Evolutionary conservation across 2,888 invertebrate species (phyloP).

Genomic region (Rhogogaster chlorosoma): DNA sequence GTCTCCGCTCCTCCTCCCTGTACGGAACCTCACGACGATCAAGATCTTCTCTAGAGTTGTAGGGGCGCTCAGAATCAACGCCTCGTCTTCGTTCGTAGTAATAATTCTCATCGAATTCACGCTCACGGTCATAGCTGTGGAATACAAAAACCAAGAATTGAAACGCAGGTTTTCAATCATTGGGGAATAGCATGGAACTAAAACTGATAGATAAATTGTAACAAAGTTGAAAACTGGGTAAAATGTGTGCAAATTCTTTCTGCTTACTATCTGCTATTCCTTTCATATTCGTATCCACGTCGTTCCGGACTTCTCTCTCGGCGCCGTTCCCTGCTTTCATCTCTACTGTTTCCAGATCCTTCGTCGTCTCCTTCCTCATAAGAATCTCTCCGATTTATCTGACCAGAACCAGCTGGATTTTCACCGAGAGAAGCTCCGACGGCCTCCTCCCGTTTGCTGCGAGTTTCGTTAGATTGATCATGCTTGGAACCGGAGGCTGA

Average conservation of each 20-base stretch:
- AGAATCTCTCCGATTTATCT: conserved; percentile 71
- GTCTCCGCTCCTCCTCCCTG: conserved; percentile 72
- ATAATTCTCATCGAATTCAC: conserved; percentile 75
- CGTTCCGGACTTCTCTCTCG: conserved; percentile 72
- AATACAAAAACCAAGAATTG: conserved; percentile 39
- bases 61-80: conserved; percentile 70
- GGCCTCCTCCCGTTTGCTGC: conserved; percentile 74
- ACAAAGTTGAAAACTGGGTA: background rate
- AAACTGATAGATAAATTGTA: conserved; percentile 5
- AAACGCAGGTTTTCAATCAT: conserved; percentile 26
- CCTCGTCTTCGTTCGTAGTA: conserved; percentile 73
- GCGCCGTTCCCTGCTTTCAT: conserved; percentile 72
- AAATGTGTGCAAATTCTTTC: conserved; percentile 50
- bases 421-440: conserved; percentile 73
- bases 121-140: conserved; percentile 70
- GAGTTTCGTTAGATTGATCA: conserved; percentile 68
- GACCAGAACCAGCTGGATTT: conserved; percentile 63
- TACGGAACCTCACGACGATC: conserved; percentile 71
- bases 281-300: conserved; percentile 70
- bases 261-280: conserved; percentile 70
- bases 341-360: conserved; percentile 73
- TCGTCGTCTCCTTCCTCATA: conserved; percentile 75
- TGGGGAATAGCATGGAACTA: background rate
- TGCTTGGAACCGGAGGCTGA: conserved; percentile 57
- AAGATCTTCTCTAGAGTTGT: conserved; percentile 72